A percentile compares a stretch with the other conserved stretches of the same genome.
These are phyloP conservation scores for Thumatha senex DNA, from an alignment of 2,888 invertebrate genomes.

Conservation along the genomic window DNA sequence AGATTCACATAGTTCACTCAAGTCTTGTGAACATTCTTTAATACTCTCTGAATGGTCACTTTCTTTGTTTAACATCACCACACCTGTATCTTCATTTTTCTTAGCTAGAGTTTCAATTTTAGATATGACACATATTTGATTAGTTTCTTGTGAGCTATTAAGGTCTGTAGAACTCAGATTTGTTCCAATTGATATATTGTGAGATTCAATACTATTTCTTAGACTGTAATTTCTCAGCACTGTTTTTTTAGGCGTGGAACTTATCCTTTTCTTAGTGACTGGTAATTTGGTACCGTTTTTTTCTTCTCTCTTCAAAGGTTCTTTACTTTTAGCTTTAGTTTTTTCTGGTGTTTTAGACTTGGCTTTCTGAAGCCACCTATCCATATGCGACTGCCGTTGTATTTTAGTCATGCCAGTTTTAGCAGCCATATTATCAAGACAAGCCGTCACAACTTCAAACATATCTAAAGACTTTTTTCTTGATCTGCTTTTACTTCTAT, in stretches of 20 bases:
- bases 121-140: slow-evolving; percentile 3
- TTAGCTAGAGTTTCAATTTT: slow-evolving; percentile 12
- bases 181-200: slow-evolving; percentile 24
- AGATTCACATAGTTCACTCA: slow-evolving; percentile 16
- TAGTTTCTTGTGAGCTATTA: slow-evolving; percentile 13
- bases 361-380: slow-evolving; percentile 78
- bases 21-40: slow-evolving; percentile 8
- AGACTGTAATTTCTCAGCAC: slow-evolving; percentile 47
- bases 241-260: slow-evolving; percentile 30
- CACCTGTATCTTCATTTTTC: slow-evolving; percentile 4
- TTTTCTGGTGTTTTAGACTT: slow-evolving; percentile 79
- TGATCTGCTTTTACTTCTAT: slow-evolving; percentile 50
- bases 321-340: slow-evolving; percentile 45
- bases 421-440: slow-evolving; percentile 77
- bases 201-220: slow-evolving; percentile 56
- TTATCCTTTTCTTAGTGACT: slow-evolving; percentile 43
- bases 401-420: slow-evolving; percentile 77
- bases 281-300: slow-evolving; percentile 24
- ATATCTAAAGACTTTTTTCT: slow-evolving; percentile 69
- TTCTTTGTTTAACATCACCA: not conserved
- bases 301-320: slow-evolving; percentile 25
- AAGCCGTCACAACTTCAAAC: slow-evolving; percentile 76
- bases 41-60: not conserved
- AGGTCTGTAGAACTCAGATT: slow-evolving; percentile 19
- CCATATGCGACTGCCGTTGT: slow-evolving; percentile 79